A percentile compares a stretch with the other conserved stretches of the same genome.
Conservation (phyloP, 1,140 invertebrate genomes). For the Hestina assimilis region DNA sequence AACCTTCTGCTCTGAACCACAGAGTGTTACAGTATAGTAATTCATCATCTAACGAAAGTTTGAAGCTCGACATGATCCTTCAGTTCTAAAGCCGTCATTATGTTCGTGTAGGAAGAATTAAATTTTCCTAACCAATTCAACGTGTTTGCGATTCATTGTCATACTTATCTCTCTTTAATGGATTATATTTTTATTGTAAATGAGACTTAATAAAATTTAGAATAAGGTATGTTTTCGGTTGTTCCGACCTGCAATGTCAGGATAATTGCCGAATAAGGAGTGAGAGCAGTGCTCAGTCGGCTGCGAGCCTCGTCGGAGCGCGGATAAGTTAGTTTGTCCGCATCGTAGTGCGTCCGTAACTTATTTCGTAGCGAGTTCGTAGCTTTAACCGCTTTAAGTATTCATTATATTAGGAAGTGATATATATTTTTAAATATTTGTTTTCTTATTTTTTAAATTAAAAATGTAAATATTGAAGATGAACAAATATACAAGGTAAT, state of each 20-base stretch:
- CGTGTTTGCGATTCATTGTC: conserved; percentile 40
- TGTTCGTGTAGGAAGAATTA: conserved; percentile 68
- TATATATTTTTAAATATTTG: neutral
- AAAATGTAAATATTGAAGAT: neutral
- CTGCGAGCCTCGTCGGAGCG: conserved; percentile 51
- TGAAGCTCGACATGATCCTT: conserved; percentile 53
- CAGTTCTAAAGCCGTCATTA: conserved; percentile 72
- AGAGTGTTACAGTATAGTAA: conserved; percentile 42
- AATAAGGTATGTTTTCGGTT: conserved; percentile 42
- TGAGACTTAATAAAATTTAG: conserved; percentile 20
- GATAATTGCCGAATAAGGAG: conserved; percentile 51
- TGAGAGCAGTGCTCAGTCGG: conserved; percentile 55
- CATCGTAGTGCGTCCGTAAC: conserved; percentile 40
- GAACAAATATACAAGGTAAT: neutral
- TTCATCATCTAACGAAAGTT: conserved; percentile 57
- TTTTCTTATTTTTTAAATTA: neutral
- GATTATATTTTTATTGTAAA: conserved; percentile 23
- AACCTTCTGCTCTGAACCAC: conserved; percentile 55
- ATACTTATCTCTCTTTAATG: conserved; percentile 17
- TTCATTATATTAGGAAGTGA: neutral
- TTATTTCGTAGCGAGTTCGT: conserved; percentile 58
- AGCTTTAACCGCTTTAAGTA: neutral
- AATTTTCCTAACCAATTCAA: conserved; percentile 60
- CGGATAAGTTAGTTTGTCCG: conserved; percentile 31
- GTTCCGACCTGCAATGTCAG: conserved; percentile 30